phyloP scores from a whole-genome alignment of 1,140 invertebrate genomes.

The Phenacoccus solenopsis region DNA sequence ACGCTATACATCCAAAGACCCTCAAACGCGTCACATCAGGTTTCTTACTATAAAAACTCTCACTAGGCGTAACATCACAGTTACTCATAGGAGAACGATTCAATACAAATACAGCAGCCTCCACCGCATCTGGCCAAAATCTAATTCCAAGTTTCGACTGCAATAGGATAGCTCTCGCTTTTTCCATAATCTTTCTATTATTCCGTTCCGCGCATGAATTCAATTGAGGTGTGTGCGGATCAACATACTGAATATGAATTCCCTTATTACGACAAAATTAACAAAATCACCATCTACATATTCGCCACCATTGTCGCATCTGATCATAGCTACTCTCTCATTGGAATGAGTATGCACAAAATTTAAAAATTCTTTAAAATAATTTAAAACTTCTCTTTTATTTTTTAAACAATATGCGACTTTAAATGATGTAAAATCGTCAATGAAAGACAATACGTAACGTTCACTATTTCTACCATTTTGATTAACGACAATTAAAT shows the following conservation, averaged over 20 bases:
- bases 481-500: no score
- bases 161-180: constrained; percentile 22
- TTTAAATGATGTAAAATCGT: no score
- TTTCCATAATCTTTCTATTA: constrained; percentile 22
- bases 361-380: constrained; percentile 25
- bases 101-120: constrained; percentile 20
- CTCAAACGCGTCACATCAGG: constrained; percentile 25
- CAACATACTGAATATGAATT: not conserved
- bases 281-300: constrained; percentile 9
- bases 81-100: constrained; percentile 19
- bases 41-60: constrained; percentile 24
- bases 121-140: constrained; percentile 24
- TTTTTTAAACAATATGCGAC: not conserved
- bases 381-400: constrained; percentile 26
- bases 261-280: not conserved
- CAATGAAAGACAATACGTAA: no score
- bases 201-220: constrained; percentile 20
- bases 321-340: constrained; percentile 7
- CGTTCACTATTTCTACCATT: no score
- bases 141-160: constrained; percentile 13
- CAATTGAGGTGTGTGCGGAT: not conserved
- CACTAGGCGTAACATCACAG: constrained; percentile 22
- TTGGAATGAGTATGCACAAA: not conserved
- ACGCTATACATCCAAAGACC: constrained; percentile 29
- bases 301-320: constrained; percentile 22